Evolutionary conservation across 2,113 vertebrate genomes (phyloP), one percentile per base, ranked within the genome.

Genomic region (Leucopsar rothschildi): DNA sequence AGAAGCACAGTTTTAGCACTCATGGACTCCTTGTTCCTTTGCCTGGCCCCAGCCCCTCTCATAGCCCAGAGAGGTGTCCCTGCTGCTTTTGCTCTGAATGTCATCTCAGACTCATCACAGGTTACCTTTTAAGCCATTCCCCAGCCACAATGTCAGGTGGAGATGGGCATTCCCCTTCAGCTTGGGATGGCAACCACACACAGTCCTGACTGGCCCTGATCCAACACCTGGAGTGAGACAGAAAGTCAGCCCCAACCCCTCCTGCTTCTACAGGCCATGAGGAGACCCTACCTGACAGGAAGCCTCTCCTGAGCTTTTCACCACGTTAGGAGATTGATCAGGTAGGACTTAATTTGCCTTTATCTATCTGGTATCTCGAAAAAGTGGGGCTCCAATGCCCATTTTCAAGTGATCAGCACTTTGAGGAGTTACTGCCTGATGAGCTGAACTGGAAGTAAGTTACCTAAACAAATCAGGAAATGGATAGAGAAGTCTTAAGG

Each of bases 1-100:
- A 69, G 70, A 49, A 55, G 47, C 35, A 27, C 2, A 7, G 17
- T 57, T 82, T 72, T 1, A 57, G 21, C 47, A 13, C n/a, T 49
- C 22, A 16, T 0, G 0, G 7, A 10, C 17, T n/a, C 33, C 22
- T 21, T 8, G 6, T 15, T 50, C 13, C 7, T 44, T 50, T 68
- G 53, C 29, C 50, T 68, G 49, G 49, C 25, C 61, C 23, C 80
- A 40, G 65, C 45, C 20, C 40, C 44, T 47, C 44, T 8, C 2
- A 2, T 5, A 5, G 24, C 52, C 39, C 59, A 71, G 33, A 25
- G 52, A 65, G 22, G 22, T 2, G 1, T 35, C 40, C 55, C 53
- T 52, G 28, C 22, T 42, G 47, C 39, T 82, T 65, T 44, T 68
- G 29, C 66, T 64, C 3, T 28, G 21, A 64, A 27, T 39, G 4